Base-by-base conservation (phyloP, 1,140 invertebrate genomes). In the Papilio polyxenes region DNA sequence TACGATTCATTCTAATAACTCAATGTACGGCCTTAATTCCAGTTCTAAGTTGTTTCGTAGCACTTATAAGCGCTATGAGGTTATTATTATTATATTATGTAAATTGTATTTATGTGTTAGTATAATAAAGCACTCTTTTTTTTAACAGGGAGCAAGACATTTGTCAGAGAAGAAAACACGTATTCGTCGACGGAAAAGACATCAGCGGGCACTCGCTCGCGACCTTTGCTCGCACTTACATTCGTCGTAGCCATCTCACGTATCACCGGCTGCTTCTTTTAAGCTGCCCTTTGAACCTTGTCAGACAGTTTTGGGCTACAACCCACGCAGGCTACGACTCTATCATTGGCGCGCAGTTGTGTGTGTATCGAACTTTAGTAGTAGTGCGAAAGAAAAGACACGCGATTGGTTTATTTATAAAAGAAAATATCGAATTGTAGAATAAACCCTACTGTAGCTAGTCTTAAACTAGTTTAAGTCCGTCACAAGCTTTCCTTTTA, bases 141-240 rank as follows among this genome's bases (percentile, higher is more conserved):
- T 81, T 83, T n/a, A 89, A 84, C 86, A 93, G 91, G 85, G 75
- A 87, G 83, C 77, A 86, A 84, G 80, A 84, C 87, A 2, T 81
- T 84, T 37, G 31, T 76, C 31, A 85, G 85, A 44, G 88, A 89
- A 37, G 88, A 89, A 56, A 86, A 88, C 0, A 86, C 89, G 3
- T 89, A 89, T 78, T 87, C 90, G 0, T 86, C 90, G 8, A 89
- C 92, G 10, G 91, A 91, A 23, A 87, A 87, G 80, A 84, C 85
- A 31, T 82, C 84, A 62, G 85, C 85, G 0, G 86, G 88, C 2
- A 79, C 83, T 17, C 13, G 82, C 11, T 59, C 89, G 11, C 82
- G 78, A 74, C 85, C 88, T 48, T 5, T 86, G 5, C 3, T 81
- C 53, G 83, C 84, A 2, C 53, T 85, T 49, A 62, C 87, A 8